phyloP scores from a whole-genome alignment of 2,888 invertebrate species.

The Campoletis raptor region DNA sequence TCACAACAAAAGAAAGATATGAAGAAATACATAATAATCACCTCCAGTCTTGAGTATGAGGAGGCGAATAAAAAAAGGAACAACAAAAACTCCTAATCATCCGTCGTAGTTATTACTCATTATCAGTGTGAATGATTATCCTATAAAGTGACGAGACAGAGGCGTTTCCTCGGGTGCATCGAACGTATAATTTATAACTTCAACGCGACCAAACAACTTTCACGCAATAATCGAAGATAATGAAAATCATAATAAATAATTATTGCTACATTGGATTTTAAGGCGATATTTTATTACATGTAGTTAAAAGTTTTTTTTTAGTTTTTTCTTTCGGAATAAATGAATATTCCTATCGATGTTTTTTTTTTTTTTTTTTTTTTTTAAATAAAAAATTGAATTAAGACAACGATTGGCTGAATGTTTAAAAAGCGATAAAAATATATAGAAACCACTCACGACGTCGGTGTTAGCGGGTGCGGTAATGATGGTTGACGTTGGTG shows the following conservation, averaged over 20 bases:
- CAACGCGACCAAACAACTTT: conserved; percentile 59
- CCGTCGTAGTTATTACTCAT: conserved; percentile 72
- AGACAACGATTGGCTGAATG: background rate
- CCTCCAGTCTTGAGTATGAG: conserved; percentile 42
- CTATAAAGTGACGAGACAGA: conserved; percentile 69
- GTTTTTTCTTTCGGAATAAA: background rate
- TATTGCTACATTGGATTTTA: background rate
- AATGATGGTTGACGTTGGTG: conserved; percentile 80
- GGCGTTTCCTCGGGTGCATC: conserved; percentile 62
- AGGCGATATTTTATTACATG: background rate
- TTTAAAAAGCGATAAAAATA: background rate
- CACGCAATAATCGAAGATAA: conserved; percentile 50
- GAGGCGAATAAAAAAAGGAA: conserved; percentile 52
- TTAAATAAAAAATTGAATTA: background rate
- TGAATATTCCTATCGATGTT: conserved; percentile 1
- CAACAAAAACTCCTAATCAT: conserved; percentile 65
- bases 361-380: background rate
- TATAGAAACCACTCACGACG: conserved; percentile 78
- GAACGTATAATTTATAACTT: conserved; percentile 70
- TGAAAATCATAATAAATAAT: conserved; percentile 54
- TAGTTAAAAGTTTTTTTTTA: background rate
- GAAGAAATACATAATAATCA: conserved; percentile 67
- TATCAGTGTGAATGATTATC: conserved; percentile 73
- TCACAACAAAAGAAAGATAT: conserved; percentile 50
- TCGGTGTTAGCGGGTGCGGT: conserved; percentile 81